Evolutionary conservation across 2,888 invertebrate species (phyloP).

Genomic region (Chalcosyrphus nemorum): DNA sequence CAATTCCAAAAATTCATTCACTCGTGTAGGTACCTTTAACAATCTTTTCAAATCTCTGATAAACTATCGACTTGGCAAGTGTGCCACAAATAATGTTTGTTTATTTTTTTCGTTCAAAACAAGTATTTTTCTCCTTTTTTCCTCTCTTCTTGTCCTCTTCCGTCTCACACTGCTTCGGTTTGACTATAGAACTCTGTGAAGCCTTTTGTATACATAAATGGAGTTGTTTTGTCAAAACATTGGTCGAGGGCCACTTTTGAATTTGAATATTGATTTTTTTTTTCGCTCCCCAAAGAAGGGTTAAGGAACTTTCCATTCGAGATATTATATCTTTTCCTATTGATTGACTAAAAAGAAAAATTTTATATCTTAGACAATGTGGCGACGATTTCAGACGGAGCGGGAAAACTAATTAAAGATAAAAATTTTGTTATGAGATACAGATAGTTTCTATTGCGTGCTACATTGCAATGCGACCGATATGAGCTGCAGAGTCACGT

Average conservation of each 20-base stretch:
- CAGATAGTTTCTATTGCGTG: constrained; percentile 3
- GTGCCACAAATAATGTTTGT: constrained; percentile 44
- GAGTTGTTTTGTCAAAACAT: constrained; percentile 33
- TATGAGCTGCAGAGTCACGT: constrained; percentile 44
- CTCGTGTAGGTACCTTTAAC: background rate
- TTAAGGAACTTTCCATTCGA: constrained; percentile 25
- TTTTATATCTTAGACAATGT: constrained; percentile 40
- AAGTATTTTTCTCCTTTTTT: constrained; percentile 13
- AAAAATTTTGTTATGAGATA: background rate
- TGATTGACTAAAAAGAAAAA: background rate
- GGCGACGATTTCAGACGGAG: constrained; percentile 6
- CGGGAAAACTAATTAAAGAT: constrained; percentile 11
- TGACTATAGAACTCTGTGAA: background rate
- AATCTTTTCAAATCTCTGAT: constrained; percentile 38
- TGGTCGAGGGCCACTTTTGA: constrained; percentile 34
- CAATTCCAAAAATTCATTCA: constrained; percentile 35
- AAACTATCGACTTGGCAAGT: constrained; percentile 29
- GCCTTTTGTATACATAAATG: constrained; percentile 23
- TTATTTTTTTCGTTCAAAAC: constrained; percentile 10
- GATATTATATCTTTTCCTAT: background rate
- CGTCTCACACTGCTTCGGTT: background rate
- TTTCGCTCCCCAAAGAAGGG: no score
- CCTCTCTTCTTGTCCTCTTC: no score
- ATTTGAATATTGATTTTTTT: constrained; percentile 46
- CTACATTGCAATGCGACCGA: constrained; percentile 17